These are phyloP conservation scores for Sciurus carolinensis DNA, from an alignment of 2,797 vertebrate species.

Conservation along the genomic window DNA sequence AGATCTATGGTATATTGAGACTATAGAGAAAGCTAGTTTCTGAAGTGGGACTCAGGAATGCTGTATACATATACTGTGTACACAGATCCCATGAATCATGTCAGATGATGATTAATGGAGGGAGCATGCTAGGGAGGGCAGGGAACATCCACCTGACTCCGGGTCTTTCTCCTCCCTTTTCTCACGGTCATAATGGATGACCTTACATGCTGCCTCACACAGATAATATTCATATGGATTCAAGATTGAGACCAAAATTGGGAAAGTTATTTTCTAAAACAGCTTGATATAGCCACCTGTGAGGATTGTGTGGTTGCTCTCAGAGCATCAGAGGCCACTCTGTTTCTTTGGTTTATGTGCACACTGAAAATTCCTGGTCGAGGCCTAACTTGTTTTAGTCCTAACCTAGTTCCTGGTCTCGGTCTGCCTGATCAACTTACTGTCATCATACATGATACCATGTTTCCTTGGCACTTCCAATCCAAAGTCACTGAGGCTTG, in stretches of 20 bases:
- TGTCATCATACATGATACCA: not conserved
- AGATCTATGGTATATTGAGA: not conserved
- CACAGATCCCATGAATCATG: not conserved
- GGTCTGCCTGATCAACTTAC: not conserved
- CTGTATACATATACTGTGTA: accelerated
- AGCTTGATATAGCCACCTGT: not conserved
- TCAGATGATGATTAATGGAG: not conserved
- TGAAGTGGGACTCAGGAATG: not conserved
- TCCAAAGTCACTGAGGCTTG: not conserved
- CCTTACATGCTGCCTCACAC: not conserved
- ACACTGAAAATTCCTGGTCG: not conserved
- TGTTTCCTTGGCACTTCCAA: not conserved
- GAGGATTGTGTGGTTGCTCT: not conserved
- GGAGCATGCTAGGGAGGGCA: not conserved
- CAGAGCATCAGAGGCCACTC: not conserved
- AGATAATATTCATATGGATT: not conserved
- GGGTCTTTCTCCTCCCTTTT: not conserved
- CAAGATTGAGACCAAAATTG: not conserved
- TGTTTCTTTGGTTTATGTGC: not conserved
- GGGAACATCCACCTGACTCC: not conserved
- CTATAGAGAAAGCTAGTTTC: not conserved
- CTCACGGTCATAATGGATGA: not conserved
- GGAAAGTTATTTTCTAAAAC: not conserved
- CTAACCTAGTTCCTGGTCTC: not conserved
- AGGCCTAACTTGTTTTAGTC: not conserved